Conservation (phyloP, 2,888 invertebrate genomes). For the Nipponacmea schrenckii region DNA sequence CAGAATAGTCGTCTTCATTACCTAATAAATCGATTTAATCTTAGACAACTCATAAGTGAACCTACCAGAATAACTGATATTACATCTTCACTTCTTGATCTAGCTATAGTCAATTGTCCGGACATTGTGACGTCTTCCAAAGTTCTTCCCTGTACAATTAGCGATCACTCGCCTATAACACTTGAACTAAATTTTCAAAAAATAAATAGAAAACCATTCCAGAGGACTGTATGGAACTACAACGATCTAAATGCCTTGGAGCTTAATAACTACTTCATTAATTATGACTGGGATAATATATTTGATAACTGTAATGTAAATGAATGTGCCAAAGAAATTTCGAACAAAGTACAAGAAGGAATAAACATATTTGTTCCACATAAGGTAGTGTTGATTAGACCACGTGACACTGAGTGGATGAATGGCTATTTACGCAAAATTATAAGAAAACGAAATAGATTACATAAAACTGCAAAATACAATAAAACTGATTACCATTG, state of each 20-base stretch:
- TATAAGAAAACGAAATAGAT: not conserved
- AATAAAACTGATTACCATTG: not conserved
- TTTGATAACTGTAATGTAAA: no score
- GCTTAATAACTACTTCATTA: not conserved
- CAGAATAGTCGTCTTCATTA: not conserved
- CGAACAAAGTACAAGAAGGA: not conserved
- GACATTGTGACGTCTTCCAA: not conserved
- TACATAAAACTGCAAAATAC: not conserved
- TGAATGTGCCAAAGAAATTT: no score
- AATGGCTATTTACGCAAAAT: not conserved
- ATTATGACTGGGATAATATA: not conserved
- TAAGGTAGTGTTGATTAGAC: not conserved
- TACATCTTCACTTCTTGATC: not conserved
- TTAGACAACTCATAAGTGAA: not conserved
- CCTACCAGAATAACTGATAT: not conserved
- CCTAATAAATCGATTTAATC: not conserved
- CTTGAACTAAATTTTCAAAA: not conserved
- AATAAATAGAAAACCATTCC: not conserved
- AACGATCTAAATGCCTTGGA: not conserved
- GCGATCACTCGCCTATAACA: not conserved
- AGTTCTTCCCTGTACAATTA: not conserved
- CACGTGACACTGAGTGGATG: not conserved
- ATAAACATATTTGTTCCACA: slow-evolving; percentile 1
- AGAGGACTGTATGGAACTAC: not conserved
- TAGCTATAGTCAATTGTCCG: not conserved